Evolutionary conservation across 1,140 invertebrate species (phyloP), one percentile per base, ranked within the genome.

Genomic region (Colletes gigas): DNA sequence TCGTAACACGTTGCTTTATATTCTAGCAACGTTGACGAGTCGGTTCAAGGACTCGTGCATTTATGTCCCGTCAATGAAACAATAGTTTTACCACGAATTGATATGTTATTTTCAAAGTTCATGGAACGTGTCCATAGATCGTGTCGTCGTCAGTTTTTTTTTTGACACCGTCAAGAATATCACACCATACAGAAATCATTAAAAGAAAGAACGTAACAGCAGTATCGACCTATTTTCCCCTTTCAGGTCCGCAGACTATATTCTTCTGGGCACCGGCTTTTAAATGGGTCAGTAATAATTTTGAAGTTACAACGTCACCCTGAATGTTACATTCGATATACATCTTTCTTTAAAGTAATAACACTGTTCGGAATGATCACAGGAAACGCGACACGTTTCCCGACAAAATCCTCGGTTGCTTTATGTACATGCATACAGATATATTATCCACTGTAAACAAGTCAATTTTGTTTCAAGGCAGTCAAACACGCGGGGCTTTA

Each of bases 191-290:
- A n/a, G 39, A 39, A 47, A 68, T 17, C 15, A 30, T 77, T 10
- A 10, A 50, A 50, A 50, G 3, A 12, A 65, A n/a, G 52, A 54
- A 50, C 52, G 52, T 73, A 73, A 79, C 4, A 50, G 52, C 41
- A 73, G 50, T 65, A 63, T 73, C 52, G 70, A 67, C 54, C n/a
- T 62, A 67, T 85, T 30, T 86, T 17, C 63, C 81, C 85, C 90
- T 95, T 95, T 73, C 92, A 98, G 98, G 98, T 92, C 98, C 98
- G 30, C 98, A 99, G 94, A 99, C 98, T 10, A 96, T 99, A 83
- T 98, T 98, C 94, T 99, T 99, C 93, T 99, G 98, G 98, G 97
- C 98, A 59, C 98, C 98, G 72, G 94, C 95, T 62, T 97, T 98
- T 87, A 99, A 99, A 97, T 99, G 98, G 98, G 98, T 98, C 95